phyloP scores from a whole-genome alignment of 1,140 invertebrate genomes.

The Melanaphis sacchari region DNA sequence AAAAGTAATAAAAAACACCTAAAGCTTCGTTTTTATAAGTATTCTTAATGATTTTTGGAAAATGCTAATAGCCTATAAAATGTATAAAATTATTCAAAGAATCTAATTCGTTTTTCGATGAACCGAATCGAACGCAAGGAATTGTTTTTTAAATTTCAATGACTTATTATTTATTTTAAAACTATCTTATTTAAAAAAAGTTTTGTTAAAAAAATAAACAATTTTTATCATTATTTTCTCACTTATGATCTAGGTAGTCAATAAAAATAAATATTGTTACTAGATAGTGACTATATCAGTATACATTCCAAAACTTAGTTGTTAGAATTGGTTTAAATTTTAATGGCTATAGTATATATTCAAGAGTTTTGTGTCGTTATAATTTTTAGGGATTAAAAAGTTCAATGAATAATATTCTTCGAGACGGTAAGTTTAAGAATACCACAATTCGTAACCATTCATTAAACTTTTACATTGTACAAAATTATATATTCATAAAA shows the following conservation, averaged over 20 bases:
- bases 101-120: not conserved
- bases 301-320: not conserved
- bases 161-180: not conserved
- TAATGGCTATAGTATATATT: not conserved
- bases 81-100: not conserved
- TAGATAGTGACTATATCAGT: not conserved
- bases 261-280: not conserved
- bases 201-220: not conserved
- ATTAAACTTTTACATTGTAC: not conserved
- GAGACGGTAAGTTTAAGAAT: not conserved
- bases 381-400: not conserved
- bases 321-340: not conserved
- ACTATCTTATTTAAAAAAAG: not conserved
- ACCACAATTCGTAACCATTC: not conserved
- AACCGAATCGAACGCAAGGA: not conserved
- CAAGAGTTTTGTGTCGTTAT: not conserved
- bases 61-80: not conserved
- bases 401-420: not conserved
- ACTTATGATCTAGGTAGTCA: not conserved
- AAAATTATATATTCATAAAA: not conserved
- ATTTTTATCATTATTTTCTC: not conserved
- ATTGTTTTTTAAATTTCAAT: not conserved
- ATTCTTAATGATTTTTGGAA: not conserved
- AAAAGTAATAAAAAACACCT: not conserved
- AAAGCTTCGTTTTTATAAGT: not conserved